These are phyloP conservation scores for Castor canadensis DNA, from an alignment of 2,113 vertebrate species.

Conservation along the genomic window DNA sequence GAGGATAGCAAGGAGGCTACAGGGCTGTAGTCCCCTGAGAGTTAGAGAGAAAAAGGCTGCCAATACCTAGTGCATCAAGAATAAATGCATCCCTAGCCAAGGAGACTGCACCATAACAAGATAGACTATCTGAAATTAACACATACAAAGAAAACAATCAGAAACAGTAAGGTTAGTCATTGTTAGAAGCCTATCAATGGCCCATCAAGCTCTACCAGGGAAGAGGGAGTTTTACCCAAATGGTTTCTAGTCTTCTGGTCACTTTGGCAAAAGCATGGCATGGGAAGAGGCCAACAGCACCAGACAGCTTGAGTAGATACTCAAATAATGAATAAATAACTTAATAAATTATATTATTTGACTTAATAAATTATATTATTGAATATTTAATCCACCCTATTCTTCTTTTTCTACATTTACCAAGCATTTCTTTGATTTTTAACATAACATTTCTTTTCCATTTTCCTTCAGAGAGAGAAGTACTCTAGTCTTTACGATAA, in stretches of 20 bases:
- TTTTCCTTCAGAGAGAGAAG: neutral
- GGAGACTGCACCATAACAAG: neutral
- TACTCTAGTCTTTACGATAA: neutral
- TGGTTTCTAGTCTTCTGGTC: neutral
- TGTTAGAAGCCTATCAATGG: neutral
- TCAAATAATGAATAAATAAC: conserved; percentile 39
- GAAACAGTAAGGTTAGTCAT: neutral
- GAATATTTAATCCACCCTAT: neutral
- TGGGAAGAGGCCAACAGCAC: neutral
- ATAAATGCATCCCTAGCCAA: neutral
- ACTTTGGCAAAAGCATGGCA: neutral
- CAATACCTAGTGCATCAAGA: neutral
- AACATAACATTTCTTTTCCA: neutral
- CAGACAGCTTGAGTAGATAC: neutral
- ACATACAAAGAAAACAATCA: neutral
- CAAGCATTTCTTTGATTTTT: neutral
- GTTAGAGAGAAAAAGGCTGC: neutral
- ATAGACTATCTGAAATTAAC: neutral
- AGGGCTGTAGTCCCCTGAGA: neutral
- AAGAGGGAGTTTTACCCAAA: neutral
- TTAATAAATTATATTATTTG: no score
- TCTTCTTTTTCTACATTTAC: neutral
- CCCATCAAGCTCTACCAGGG: neutral
- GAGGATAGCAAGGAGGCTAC: neutral
- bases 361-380: no score